These are phyloP conservation scores for Elgaria multicarinata DNA, from an alignment of 2,113 vertebrate genomes.

Conservation along the genomic window DNA sequence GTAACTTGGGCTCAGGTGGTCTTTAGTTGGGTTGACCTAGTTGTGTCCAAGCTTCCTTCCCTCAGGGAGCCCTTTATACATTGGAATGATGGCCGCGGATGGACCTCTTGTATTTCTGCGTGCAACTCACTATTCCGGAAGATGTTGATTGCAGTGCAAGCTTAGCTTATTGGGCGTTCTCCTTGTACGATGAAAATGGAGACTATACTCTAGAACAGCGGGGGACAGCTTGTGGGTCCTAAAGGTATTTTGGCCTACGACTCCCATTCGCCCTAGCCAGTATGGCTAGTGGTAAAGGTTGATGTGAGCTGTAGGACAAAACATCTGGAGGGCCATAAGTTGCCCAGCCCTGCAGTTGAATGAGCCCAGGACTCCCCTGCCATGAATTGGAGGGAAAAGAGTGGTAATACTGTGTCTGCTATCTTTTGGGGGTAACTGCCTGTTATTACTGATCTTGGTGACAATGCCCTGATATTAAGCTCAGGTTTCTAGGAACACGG, in stretches of 20 bases:
- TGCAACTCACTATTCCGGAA: neutral
- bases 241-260: neutral
- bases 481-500: neutral
- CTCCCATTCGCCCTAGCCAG: neutral
- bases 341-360: neutral
- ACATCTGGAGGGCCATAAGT: neutral
- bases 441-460: neutral
- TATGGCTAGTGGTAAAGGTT: neutral
- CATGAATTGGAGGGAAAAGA: neutral
- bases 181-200: neutral
- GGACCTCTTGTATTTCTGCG: neutral
- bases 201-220: neutral
- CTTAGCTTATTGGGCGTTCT: neutral
- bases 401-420: neutral
- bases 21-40: too few relatives aligned
- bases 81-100: neutral
- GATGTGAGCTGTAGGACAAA: neutral
- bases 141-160: neutral
- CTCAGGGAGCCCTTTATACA: neutral
- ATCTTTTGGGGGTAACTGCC: neutral
- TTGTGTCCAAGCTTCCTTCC: neutral
- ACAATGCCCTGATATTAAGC: neutral
- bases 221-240: neutral
- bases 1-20: accelerated
- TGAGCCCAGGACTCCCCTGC: too few relatives aligned